Evolutionary conservation across 1,140 invertebrate genomes (phyloP).

Genomic region (Phymastichus coffea): DNA sequence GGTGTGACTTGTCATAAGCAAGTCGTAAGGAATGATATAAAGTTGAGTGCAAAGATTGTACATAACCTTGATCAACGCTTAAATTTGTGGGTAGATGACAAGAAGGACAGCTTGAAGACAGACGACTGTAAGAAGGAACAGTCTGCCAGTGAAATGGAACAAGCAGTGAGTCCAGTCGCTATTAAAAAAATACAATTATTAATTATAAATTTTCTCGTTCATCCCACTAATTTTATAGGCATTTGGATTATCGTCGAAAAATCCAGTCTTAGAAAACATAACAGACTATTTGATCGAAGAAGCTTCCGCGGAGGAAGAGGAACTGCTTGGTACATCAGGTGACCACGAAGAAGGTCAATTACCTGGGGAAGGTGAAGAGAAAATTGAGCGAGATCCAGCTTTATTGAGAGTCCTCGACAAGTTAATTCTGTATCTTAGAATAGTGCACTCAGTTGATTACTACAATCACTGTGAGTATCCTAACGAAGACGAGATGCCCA

Average conservation of each 20-base stretch:
- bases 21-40: conserved; percentile 89
- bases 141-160: conserved; percentile 40
- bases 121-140: conserved; percentile 40
- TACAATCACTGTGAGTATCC: conserved; percentile 99
- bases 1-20: conserved; percentile 90
- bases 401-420: conserved; percentile 78
- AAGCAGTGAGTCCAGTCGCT: conserved; percentile 48
- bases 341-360: conserved; percentile 61
- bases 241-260: conserved; percentile 84
- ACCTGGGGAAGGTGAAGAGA: conserved; percentile 56
- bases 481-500: conserved; percentile 99
- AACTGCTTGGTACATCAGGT: conserved; percentile 78
- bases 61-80: conserved; percentile 87
- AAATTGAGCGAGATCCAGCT: conserved; percentile 78
- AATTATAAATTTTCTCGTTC: conserved; percentile 11
- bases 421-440: conserved; percentile 89
- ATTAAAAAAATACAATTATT: no score
- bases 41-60: conserved; percentile 92
- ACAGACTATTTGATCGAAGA: conserved; percentile 98
- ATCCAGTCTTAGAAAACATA: conserved; percentile 95
- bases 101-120: conserved; percentile 40
- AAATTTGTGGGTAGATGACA: conserved; percentile 72
- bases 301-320: conserved; percentile 96
- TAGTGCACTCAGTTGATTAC: conserved; percentile 98
- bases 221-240: conserved; percentile 42